phyloP scores from a whole-genome alignment of 1,140 invertebrate genomes.

The Atta colombica region DNA sequence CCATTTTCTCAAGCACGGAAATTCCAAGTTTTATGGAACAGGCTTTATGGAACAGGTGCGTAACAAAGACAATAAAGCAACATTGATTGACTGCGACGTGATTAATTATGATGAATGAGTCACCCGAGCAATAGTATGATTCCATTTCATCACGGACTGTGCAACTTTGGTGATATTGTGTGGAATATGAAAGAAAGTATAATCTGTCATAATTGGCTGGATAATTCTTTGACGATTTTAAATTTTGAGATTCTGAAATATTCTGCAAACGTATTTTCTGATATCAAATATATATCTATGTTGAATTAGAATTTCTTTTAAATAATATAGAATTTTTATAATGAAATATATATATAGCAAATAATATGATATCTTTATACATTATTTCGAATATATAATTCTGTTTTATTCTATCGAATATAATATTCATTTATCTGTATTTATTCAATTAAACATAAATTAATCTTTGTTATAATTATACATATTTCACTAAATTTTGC shows the following conservation, averaged over 20 bases:
- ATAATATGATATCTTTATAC: neutral
- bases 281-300: neutral
- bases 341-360: slow-evolving; percentile 13
- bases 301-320: slow-evolving; percentile 9
- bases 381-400: slow-evolving; percentile 5
- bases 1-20: neutral
- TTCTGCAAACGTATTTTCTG: neutral
- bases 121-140: neutral
- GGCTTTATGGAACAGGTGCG: slow-evolving; percentile 6
- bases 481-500: neutral
- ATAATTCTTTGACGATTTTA: neutral
- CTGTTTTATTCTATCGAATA: slow-evolving; percentile 12
- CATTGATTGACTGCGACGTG: slow-evolving; percentile 33
- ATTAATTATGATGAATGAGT: slow-evolving; percentile 68
- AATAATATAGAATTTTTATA: slow-evolving; percentile 1
- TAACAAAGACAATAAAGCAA: slow-evolving; percentile 64
- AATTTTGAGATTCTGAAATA: neutral
- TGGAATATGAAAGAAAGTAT: slow-evolving; percentile 6
- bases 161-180: neutral
- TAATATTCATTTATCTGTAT: neutral
- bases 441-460: neutral
- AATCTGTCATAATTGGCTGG: neutral
- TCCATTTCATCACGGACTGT: neutral
- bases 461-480: neutral
- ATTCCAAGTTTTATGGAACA: neutral